Base-by-base conservation (phyloP, 2,888 invertebrate genomes). In the Drosophila meridionalis region DNA sequence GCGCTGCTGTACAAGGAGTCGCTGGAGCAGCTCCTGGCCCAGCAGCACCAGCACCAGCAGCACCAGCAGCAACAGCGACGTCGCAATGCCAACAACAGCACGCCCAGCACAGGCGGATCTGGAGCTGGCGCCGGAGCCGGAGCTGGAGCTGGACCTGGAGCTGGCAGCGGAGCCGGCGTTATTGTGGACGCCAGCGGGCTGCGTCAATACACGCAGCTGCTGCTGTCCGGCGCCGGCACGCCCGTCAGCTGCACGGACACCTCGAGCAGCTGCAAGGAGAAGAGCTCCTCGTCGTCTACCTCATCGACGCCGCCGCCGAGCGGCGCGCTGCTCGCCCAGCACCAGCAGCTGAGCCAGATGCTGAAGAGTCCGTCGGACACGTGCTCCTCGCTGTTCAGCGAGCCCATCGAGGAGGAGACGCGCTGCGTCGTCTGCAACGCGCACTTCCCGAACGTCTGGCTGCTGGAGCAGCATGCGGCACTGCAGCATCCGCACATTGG, bases 361-460 rank as follows among this genome's bases (percentile, higher is more conserved):
- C 81, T 89, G 48, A 91, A 92, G 74, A 92, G 92, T 73, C 92
- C 91, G 12, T 91, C 92, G 73, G 92, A 89, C 55, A 83, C 89
- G 2, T 84, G 84, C 66, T 79, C 90, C 64, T 84, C 92, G 32
- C 86, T 93, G 40, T 92, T 92, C 71, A 91, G 92, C 58, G 93
- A 93, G 48, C 90, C 92, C 58, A 93, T 93, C 67, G 93, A 93
- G 80, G 93, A 93, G 81, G 93, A 93, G 80, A 93, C 96, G 57
- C 95, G 96, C 48, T 97, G 97, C 92, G 95, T 96, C 59, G 96
- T 97, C 14, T 97, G 97, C 92, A 95, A 97, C 88, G 97, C 97
- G 38, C 96, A 96, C 34, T 97, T 97, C 92, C 97, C 97, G 30
- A 97, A 97, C 50, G 95, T 96, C n/a, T 97, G 97, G 97, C 94